Evolutionary conservation across 2,113 vertebrate genomes (phyloP).

Genomic region (Istiophorus platypterus): DNA sequence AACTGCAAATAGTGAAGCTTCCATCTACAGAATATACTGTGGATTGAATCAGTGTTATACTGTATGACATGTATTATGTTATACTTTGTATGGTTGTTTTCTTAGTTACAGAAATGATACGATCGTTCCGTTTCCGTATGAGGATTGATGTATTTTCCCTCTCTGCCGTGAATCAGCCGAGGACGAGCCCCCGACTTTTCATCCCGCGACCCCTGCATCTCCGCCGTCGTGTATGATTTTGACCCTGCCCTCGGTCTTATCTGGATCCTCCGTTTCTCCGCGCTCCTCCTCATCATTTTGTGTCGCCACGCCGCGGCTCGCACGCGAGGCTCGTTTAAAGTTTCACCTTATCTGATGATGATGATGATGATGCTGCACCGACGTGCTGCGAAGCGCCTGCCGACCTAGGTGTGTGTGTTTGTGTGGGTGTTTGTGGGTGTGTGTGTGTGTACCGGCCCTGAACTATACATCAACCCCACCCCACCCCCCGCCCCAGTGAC

Average conservation of each 20-base stretch:
- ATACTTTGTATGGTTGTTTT: no score
- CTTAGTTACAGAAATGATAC: no score
- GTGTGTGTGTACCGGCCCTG: constrained; percentile 23
- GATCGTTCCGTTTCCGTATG: background rate
- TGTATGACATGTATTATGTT: no score
- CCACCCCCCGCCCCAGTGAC: no score
- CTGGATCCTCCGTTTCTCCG: background rate
- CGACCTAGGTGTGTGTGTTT: constrained; percentile 42
- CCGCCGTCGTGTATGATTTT: background rate
- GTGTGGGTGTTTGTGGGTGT: background rate
- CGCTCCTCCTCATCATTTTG: constrained; percentile 28
- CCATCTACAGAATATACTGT: no score
- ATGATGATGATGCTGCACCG: background rate
- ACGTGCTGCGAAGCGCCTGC: constrained; percentile 37
- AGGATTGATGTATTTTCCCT: background rate
- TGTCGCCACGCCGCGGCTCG: background rate
- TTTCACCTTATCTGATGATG: constrained; percentile 57
- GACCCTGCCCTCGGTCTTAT: constrained; percentile 25
- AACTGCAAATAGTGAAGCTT: no score
- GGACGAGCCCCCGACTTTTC: background rate
- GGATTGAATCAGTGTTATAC: no score
- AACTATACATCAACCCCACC: constrained; percentile 75
- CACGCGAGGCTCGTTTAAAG: constrained; percentile 45
- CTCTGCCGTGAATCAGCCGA: background rate
- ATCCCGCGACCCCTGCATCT: constrained; percentile 3